These are phyloP conservation scores for Lacerta bilineata DNA, from an alignment of 2,797 vertebrate species.

Conservation along the genomic window DNA sequence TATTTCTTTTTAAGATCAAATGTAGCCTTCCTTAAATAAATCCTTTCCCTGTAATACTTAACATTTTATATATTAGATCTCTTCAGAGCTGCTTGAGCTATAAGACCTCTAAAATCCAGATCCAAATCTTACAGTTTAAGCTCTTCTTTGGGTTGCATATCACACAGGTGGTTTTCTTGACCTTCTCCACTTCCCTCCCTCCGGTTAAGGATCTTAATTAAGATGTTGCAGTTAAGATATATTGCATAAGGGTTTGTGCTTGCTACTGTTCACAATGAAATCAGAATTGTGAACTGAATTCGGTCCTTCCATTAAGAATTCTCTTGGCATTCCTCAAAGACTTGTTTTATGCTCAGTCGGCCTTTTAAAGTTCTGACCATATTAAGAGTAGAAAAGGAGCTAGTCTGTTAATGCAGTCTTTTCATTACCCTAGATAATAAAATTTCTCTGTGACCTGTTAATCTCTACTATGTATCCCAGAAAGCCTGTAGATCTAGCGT, in stretches of 20 bases:
- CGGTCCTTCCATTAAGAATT: slow-evolving; percentile 66
- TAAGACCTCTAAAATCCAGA: slow-evolving; percentile 56
- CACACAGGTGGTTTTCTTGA: slow-evolving; percentile 65
- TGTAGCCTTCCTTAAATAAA: slow-evolving; percentile 65
- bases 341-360: slow-evolving; percentile 65
- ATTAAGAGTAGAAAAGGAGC: slow-evolving; percentile 60
- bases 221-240: slow-evolving; percentile 32
- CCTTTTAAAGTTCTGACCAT: slow-evolving; percentile 69
- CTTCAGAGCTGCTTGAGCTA: slow-evolving; percentile 62
- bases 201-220: slow-evolving; percentile 3
- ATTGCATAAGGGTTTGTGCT: slow-evolving; percentile 22
- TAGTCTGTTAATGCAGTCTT: slow-evolving; percentile 59
- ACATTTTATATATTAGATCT: slow-evolving; percentile 43
- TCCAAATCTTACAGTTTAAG: slow-evolving; percentile 67
- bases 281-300: slow-evolving; percentile 56
- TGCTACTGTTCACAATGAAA: slow-evolving; percentile 60
- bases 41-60: slow-evolving; percentile 45
- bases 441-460: slow-evolving; percentile 67
- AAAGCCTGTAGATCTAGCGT: slow-evolving; percentile 66
- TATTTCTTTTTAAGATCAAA: slow-evolving; percentile 68
- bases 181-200: slow-evolving; percentile 5
- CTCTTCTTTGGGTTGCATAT: slow-evolving; percentile 60
- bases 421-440: slow-evolving; percentile 58
- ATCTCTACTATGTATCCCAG: slow-evolving; percentile 65
- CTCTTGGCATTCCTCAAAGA: slow-evolving; percentile 63